These are phyloP conservation scores for Gymnarchus niloticus DNA, from an alignment of 2,113 vertebrate genomes.

Conservation along the genomic window DNA sequence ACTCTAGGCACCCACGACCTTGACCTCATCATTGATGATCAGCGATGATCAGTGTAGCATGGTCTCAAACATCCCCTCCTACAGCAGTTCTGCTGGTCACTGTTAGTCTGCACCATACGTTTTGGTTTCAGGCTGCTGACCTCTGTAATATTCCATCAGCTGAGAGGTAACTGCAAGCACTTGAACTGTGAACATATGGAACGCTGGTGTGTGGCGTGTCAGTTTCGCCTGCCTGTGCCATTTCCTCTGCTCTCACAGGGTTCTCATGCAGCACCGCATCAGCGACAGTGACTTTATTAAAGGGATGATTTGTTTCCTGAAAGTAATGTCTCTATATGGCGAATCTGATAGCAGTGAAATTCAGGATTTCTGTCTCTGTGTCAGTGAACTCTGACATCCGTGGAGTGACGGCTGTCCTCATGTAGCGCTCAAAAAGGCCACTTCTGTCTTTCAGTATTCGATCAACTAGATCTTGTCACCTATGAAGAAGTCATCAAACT, in stretches of 20 bases:
- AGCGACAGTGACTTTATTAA: not conserved
- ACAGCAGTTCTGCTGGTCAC: not conserved
- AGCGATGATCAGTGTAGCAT: not conserved
- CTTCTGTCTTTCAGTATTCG: constrained; percentile 81
- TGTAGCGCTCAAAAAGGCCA: too few species aligned
- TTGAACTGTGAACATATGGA: not conserved
- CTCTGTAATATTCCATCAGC: not conserved
- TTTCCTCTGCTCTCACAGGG: not conserved
- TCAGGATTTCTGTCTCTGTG: not conserved
- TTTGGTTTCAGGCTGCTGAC: not conserved
- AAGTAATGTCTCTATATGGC: not conserved
- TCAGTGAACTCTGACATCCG: not conserved
- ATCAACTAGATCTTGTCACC: constrained; percentile 99
- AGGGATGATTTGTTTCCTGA: not conserved
- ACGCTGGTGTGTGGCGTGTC: not conserved
- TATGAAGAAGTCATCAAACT: constrained; percentile 98
- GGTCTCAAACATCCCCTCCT: not conserved
- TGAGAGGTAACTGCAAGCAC: not conserved
- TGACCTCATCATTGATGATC: not conserved
- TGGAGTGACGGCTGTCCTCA: not conserved
- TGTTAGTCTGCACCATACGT: not conserved
- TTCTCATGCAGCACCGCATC: not conserved
- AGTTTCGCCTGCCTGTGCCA: not conserved
- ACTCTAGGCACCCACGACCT: not conserved
- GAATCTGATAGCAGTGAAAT: not conserved